Evolutionary conservation across 2,797 vertebrate genomes (phyloP).

Genomic region (Coreius guichenoti): DNA sequence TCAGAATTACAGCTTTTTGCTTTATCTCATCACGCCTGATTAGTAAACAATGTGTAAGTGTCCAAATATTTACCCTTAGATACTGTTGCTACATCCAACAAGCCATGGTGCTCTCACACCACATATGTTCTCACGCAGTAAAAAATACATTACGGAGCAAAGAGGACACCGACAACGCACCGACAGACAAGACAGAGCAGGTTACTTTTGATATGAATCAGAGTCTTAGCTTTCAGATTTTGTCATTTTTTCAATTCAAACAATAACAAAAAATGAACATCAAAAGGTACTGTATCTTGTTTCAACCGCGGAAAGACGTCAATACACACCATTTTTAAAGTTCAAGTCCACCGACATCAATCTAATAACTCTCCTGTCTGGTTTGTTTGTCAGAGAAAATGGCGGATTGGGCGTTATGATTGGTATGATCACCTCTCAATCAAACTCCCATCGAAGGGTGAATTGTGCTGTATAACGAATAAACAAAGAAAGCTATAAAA

Average conservation of each 20-base stretch:
- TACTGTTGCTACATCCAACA: neutral
- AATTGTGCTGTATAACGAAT: neutral
- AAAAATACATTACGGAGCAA: neutral
- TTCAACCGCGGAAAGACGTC: neutral
- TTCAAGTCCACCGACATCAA: neutral
- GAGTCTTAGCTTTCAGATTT: too few species aligned
- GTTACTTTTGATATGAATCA: too few species aligned
- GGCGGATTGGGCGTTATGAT: neutral
- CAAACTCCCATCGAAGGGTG: neutral
- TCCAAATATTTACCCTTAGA: neutral
- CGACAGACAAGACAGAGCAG: too few species aligned
- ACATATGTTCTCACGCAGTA: too few species aligned
- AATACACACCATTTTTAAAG: neutral
- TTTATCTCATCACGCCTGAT: neutral
- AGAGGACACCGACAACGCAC: neutral
- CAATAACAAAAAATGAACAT: neutral
- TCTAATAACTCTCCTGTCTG: neutral
- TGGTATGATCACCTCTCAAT: neutral
- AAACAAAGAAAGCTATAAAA: slow-evolving; percentile 57
- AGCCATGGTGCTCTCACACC: neutral
- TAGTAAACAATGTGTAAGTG: neutral
- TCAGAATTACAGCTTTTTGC: neutral
- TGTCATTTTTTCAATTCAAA: neutral
- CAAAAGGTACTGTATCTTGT: neutral
- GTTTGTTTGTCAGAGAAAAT: neutral